These are phyloP conservation scores for Pseudopipra pipra DNA, from an alignment of 2,113 vertebrate species.

Conservation along the genomic window DNA sequence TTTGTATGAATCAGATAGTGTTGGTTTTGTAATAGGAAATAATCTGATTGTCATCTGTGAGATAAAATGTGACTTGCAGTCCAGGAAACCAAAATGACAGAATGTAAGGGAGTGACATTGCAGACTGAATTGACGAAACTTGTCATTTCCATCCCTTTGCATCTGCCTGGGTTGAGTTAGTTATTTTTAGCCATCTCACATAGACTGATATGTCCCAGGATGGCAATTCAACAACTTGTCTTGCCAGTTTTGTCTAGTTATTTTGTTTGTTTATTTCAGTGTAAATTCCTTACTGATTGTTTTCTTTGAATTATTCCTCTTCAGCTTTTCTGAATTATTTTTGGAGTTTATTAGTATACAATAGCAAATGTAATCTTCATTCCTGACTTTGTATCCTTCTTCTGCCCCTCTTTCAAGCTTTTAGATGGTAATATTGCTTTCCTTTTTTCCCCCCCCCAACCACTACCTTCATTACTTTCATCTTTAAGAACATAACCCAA, in stretches of 20 bases:
- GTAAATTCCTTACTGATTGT: neutral
- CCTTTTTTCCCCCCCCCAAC: neutral
- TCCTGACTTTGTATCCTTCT: neutral
- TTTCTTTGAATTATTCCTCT: neutral
- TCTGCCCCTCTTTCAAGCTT: neutral
- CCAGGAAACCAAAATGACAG: neutral
- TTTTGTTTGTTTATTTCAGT: neutral
- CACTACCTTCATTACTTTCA: neutral
- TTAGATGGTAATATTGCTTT: neutral
- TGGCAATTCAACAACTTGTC: neutral
- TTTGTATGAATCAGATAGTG: neutral
- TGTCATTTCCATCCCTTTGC: neutral
- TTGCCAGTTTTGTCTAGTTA: neutral
- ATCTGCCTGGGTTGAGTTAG: neutral
- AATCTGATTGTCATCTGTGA: neutral
- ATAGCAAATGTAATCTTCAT: neutral
- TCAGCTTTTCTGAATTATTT: neutral
- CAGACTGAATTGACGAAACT: neutral
- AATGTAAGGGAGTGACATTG: neutral
- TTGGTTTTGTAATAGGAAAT: neutral
- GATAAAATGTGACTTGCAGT: neutral
- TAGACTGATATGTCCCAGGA: neutral
- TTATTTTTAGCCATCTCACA: neutral
- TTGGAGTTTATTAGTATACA: neutral
- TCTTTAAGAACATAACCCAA: neutral